phyloP scores from a whole-genome alignment of 2,888 invertebrate species.

The Orchesellides sinensis region DNA sequence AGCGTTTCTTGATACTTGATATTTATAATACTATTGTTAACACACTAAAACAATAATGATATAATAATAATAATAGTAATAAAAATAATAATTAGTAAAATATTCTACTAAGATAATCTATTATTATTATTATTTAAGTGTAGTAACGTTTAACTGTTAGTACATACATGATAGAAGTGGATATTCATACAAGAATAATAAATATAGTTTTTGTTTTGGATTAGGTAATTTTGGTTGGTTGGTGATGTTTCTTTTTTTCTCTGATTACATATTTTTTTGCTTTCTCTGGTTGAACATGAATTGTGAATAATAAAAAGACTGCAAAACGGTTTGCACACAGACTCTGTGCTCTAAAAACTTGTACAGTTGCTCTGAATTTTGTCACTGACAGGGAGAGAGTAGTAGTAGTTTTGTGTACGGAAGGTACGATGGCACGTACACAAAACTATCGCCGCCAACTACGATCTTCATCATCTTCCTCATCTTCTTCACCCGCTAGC shows the following conservation, averaged over 20 bases:
- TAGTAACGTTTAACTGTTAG: too few species aligned
- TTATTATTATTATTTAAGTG: too few species aligned
- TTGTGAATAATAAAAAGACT: not conserved
- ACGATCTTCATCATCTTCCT: conserved; percentile 89
- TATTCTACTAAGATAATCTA: too few species aligned
- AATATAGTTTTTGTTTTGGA: conserved; percentile 6
- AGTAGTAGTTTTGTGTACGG: too few species aligned
- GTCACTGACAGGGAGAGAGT: not conserved
- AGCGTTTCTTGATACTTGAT: too few species aligned
- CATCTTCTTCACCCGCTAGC: conserved; percentile 91
- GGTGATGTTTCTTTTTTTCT: too few species aligned
- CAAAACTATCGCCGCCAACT: conserved; percentile 91
- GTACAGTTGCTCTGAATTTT: conserved; percentile 25
- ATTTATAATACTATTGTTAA: too few species aligned
- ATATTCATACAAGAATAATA: conserved; percentile 45
- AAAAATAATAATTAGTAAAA: too few species aligned
- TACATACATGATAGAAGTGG: conserved; percentile 25
- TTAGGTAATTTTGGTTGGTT: conserved; percentile 21
- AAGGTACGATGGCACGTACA: too few species aligned
- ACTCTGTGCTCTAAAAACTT: conserved; percentile 72
- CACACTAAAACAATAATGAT: too few species aligned
- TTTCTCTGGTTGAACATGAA: not conserved
- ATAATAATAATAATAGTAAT: too few species aligned
- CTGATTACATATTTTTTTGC: not conserved
- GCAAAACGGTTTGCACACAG: not conserved